Percentiles rank a stretch among this genome's conserved stretches.
Evolutionary conservation across 2,797 vertebrate species (phyloP).

Genomic region (Chrosomus eos): DNA sequence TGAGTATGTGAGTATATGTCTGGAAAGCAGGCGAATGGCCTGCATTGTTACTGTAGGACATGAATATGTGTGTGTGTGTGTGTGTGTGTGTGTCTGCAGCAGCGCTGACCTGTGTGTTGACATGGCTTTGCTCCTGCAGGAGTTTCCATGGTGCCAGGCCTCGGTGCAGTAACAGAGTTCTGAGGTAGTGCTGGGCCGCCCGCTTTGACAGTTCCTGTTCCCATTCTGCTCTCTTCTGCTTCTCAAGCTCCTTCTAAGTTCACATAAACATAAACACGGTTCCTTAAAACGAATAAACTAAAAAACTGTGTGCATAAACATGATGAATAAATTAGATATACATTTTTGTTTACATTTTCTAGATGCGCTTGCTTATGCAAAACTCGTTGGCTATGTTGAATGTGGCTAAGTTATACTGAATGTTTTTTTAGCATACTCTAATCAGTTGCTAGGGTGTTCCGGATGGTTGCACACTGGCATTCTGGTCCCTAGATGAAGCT

Average conservation of each 20-base stretch:
- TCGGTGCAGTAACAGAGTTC: constrained; percentile 74
- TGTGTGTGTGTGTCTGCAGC: not conserved
- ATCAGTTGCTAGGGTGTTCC: not conserved
- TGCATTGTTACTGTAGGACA: constrained; percentile 6
- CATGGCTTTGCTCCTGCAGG: constrained; percentile 75
- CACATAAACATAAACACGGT: constrained; percentile 20
- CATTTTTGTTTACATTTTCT: not conserved
- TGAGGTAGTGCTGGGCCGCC: constrained; percentile 82
- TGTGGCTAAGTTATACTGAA: not conserved
- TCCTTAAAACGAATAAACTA: not conserved
- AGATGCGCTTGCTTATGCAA: not conserved
- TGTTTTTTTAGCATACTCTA: not conserved
- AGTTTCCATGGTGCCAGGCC: constrained; percentile 89
- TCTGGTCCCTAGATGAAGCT: not conserved
- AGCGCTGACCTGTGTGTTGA: constrained; percentile 77
- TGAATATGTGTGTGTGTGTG: not conserved
- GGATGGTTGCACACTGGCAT: not conserved
- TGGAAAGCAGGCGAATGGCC: not conserved
- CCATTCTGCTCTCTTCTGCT: constrained; percentile 77
- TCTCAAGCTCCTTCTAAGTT: constrained; percentile 86
- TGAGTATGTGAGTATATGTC: constrained; percentile 23
- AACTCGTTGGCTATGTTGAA: not conserved
- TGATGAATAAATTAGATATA: not conserved
- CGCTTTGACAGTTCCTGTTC: constrained; percentile 76
- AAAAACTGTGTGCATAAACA: constrained; percentile 6